Evolutionary conservation across 2,797 vertebrate species (phyloP).

Genomic region (Mycteria americana): DNA sequence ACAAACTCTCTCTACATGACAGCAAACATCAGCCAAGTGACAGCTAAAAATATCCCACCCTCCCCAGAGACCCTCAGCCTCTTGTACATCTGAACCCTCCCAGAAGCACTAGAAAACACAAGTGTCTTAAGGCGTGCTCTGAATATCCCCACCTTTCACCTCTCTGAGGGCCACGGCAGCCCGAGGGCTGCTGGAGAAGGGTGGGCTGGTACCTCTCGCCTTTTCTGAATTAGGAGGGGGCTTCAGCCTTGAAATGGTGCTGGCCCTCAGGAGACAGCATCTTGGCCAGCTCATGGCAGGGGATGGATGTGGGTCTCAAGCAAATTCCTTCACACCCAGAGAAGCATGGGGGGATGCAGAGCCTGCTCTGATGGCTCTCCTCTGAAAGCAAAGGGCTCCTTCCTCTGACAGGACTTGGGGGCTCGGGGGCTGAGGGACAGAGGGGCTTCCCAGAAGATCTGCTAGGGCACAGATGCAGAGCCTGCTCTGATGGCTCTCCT

Average conservation of each 20-base stretch:
- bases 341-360: not conserved
- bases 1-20: constrained; percentile 62
- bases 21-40: constrained; percentile 53
- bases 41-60: constrained; percentile 49
- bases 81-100: constrained; percentile 18
- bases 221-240: not conserved
- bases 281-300: not conserved
- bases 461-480: not conserved
- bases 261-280: not conserved
- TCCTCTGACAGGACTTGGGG: not conserved
- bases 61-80: constrained; percentile 41
- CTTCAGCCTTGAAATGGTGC: not conserved
- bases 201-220: not conserved
- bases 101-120: not conserved
- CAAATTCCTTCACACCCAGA: not conserved
- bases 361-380: not conserved
- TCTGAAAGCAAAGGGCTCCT: not conserved
- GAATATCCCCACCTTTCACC: not conserved
- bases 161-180: not conserved
- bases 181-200: not conserved
- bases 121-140: not conserved
- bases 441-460: not conserved
- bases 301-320: not conserved
- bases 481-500: not conserved
- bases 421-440: not conserved